A percentile compares a stretch with the other conserved stretches of the same genome.
Evolutionary conservation across 2,113 vertebrate genomes (phyloP).

Genomic region (Arothron firmamentum): DNA sequence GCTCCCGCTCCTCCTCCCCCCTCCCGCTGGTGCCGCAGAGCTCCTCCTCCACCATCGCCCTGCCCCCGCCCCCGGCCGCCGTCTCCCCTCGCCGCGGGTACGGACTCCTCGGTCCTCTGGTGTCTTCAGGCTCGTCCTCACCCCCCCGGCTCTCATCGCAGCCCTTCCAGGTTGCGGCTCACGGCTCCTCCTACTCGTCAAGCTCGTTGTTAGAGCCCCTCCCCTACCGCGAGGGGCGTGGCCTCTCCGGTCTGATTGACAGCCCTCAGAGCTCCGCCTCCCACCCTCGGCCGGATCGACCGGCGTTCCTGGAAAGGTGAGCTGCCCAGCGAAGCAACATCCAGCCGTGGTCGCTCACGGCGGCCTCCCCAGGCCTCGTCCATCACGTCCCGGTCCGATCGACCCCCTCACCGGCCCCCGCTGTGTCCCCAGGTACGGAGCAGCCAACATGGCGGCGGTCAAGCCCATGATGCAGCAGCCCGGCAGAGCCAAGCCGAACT

Average conservation of each 20-base stretch:
- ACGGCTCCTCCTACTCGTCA: slow-evolving; percentile 74
- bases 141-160: slow-evolving; percentile 45
- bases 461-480: slow-evolving; percentile 89
- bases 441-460: slow-evolving; percentile 87
- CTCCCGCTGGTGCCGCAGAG: slow-evolving; percentile 57
- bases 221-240: slow-evolving; percentile 67
- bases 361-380: no score
- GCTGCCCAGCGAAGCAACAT: no score
- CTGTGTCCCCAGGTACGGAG: slow-evolving; percentile 68
- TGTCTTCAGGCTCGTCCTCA: slow-evolving; percentile 64
- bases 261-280: slow-evolving; percentile 77
- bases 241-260: slow-evolving; percentile 58
- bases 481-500: slow-evolving; percentile 79
- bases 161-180: slow-evolving; percentile 75
- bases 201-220: slow-evolving; percentile 84
- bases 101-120: slow-evolving; percentile 79
- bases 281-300: slow-evolving; percentile 85
- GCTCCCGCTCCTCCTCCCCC: slow-evolving; percentile 90
- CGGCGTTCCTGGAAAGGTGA: slow-evolving; percentile 85
- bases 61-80: slow-evolving; percentile 82
- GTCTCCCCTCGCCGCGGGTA: slow-evolving; percentile 67
- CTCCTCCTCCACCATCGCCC: slow-evolving; percentile 70
- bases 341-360: no score
- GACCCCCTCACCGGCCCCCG: no score
- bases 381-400: no score